Evolutionary conservation across 2,888 invertebrate species (phyloP).

Genomic region (Platycheirus albimanus): DNA sequence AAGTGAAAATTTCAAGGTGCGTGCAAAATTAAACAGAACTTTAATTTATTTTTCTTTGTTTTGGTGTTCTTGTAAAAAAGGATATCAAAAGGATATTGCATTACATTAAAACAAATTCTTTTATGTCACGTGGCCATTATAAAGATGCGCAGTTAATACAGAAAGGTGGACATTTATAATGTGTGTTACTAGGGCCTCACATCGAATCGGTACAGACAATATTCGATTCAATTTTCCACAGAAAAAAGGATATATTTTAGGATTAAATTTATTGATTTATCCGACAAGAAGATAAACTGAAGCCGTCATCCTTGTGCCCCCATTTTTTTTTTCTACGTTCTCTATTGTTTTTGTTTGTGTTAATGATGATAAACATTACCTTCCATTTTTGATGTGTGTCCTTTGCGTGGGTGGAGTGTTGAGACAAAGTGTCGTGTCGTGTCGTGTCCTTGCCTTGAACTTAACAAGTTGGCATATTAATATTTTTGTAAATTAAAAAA

Average conservation of each 20-base stretch:
- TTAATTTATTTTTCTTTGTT: neutral
- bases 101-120: slow-evolving; percentile 9
- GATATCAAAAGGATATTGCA: neutral
- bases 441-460: slow-evolving; percentile 15
- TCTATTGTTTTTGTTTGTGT: slow-evolving; percentile 8
- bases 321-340: no score
- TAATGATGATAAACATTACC: slow-evolving; percentile 48
- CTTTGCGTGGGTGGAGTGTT: neutral
- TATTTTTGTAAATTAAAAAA: slow-evolving; percentile 38
- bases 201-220: neutral
- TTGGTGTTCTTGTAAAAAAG: neutral
- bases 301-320: slow-evolving; percentile 41
- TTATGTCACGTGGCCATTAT: slow-evolving; percentile 58
- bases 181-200: slow-evolving; percentile 34
- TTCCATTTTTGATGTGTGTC: neutral
- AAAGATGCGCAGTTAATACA: slow-evolving; percentile 24
- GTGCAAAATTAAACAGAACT: slow-evolving; percentile 25
- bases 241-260: slow-evolving; percentile 15
- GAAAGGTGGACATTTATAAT: slow-evolving; percentile 13
- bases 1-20: slow-evolving; percentile 66
- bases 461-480: slow-evolving; percentile 22
- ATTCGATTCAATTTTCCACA: neutral
- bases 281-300: slow-evolving; percentile 21
- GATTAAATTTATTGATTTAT: slow-evolving; percentile 61
- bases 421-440: neutral